phyloP scores from a whole-genome alignment of 2,113 vertebrate genomes.

The Ictalurus furcatus region DNA sequence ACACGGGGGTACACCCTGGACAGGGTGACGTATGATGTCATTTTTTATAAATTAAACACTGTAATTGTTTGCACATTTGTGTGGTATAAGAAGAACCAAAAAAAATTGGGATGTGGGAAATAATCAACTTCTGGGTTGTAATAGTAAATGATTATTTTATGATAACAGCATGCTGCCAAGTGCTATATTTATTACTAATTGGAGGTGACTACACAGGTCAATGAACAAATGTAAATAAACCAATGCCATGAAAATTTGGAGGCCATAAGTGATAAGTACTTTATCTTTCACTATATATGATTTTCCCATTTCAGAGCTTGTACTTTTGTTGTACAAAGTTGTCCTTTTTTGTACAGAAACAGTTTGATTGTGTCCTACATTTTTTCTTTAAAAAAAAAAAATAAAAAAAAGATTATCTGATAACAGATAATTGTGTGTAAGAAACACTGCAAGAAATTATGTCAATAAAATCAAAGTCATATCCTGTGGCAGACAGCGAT shows the following conservation, averaged over 20 bases:
- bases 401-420: neutral
- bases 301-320: neutral
- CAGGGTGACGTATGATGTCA: too few relatives aligned
- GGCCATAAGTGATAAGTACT: neutral
- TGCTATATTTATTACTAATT: neutral
- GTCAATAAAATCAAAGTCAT: neutral
- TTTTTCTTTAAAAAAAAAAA: neutral
- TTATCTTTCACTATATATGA: neutral
- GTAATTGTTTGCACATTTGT: neutral
- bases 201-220: neutral
- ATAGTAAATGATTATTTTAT: neutral
- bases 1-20: too few relatives aligned
- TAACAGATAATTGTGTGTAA: neutral
- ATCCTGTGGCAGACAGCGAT: too few relatives aligned
- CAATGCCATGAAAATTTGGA: neutral
- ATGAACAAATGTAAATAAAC: neutral
- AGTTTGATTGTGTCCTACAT: too few relatives aligned
- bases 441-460: neutral
- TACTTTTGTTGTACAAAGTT: too few relatives aligned
- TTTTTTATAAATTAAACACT: neutral
- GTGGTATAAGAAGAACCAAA: neutral
- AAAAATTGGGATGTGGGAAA: neutral
- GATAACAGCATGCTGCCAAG: neutral
- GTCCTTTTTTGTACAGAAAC: neutral
- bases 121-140: too few relatives aligned